Evolutionary conservation across 1,140 invertebrate species (phyloP).

Genomic region (Panulirus ornatus): DNA sequence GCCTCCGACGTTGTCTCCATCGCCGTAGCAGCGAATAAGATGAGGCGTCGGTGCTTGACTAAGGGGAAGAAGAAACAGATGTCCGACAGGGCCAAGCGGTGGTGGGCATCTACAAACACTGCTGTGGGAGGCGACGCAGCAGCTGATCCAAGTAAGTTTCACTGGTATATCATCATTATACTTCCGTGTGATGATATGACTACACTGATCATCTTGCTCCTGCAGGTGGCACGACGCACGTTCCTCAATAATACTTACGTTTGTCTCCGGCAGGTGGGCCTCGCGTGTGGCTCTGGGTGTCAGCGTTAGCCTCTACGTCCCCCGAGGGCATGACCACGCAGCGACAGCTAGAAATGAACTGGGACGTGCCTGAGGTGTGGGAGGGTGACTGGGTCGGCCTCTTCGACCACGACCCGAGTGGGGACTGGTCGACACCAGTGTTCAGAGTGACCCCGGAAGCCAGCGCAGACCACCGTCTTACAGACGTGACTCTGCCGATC

Average conservation of each 20-base stretch:
- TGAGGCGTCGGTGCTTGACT: conserved; percentile 78
- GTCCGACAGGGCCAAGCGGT: conserved; percentile 63
- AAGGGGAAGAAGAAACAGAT: background rate
- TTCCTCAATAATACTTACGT: no score
- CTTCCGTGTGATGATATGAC: no score
- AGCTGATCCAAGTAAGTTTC: conserved; percentile 12
- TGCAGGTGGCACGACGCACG: no score
- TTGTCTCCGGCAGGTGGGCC: background rate
- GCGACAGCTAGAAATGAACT: conserved; percentile 71
- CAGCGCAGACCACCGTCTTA: conserved; percentile 55
- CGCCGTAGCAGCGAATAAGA: conserved; percentile 81
- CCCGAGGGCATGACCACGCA: background rate
- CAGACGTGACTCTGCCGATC: conserved; percentile 72
- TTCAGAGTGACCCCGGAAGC: background rate
- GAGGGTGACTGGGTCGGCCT: conserved; percentile 72
- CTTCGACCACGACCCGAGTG: conserved; percentile 68
- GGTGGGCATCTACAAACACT: background rate
- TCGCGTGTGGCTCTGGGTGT: conserved; percentile 22
- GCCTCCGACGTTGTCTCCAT: conserved; percentile 82
- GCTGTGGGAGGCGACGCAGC: no score
- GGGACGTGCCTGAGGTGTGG: conserved; percentile 34
- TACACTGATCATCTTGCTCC: no score
- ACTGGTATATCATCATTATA: no score
- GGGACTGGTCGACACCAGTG: conserved; percentile 32
- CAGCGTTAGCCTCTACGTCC: conserved; percentile 21